Evolutionary conservation across 2,113 vertebrate species (phyloP).

Genomic region (Sander lucioperca): DNA sequence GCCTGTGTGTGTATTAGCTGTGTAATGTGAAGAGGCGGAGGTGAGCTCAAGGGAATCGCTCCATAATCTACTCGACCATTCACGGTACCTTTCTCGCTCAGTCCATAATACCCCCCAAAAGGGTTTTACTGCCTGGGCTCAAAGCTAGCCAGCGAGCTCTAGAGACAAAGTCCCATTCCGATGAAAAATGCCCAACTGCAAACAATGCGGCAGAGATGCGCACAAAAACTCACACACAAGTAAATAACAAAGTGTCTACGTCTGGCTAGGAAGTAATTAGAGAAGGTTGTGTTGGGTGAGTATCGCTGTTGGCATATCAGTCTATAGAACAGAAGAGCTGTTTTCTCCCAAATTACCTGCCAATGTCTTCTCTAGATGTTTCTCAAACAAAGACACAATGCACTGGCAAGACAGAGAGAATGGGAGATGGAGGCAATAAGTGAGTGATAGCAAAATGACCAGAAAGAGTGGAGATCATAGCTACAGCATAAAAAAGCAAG

Average conservation of each 20-base stretch:
- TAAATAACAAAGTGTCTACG: constrained; percentile 55
- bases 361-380: constrained; percentile 34
- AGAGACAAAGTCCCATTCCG: constrained; percentile 81
- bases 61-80: constrained; percentile 79
- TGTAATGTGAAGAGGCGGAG: constrained; percentile 75
- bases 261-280: constrained; percentile 67
- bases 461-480: not conserved
- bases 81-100: constrained; percentile 77
- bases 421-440: constrained; percentile 9
- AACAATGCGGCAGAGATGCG: constrained; percentile 49
- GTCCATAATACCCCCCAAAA: constrained; percentile 84
- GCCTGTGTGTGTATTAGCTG: constrained; percentile 73
- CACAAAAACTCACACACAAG: constrained; percentile 38
- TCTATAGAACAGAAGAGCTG: constrained; percentile 34
- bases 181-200: constrained; percentile 82
- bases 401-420: constrained; percentile 16
- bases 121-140: constrained; percentile 77
- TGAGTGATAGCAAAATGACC: constrained; percentile 6
- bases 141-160: constrained; percentile 76
- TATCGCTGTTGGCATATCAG: constrained; percentile 52
- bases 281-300: constrained; percentile 55
- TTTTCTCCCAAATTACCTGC: constrained; percentile 58
- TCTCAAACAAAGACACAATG: constrained; percentile 45
- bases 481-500: not conserved
- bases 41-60: constrained; percentile 65